These are phyloP conservation scores for Chaenogobius annularis DNA, from an alignment of 2,113 vertebrate genomes.

Conservation along the genomic window DNA sequence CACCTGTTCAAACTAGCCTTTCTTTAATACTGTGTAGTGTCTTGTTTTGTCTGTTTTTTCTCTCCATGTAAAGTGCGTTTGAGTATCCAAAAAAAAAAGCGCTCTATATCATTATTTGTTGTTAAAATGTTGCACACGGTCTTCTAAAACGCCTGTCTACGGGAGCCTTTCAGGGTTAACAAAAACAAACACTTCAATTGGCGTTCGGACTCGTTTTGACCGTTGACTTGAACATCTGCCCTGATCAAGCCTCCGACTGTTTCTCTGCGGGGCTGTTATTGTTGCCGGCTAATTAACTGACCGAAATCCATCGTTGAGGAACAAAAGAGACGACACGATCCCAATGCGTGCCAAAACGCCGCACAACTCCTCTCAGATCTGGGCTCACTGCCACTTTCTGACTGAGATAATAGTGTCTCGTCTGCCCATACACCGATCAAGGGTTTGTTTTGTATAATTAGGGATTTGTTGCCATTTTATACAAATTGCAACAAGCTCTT, in stretches of 20 bases:
- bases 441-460: not conserved
- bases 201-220: not conserved
- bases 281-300: not conserved
- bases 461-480: not conserved
- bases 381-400: not conserved
- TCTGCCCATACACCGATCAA: not conserved
- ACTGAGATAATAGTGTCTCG: not conserved
- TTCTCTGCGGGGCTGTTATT: not conserved
- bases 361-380: not conserved
- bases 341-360: not conserved
- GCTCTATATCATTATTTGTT: too few relatives aligned
- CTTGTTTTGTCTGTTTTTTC: too few relatives aligned
- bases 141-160: too few relatives aligned
- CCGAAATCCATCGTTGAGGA: not conserved
- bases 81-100: too few relatives aligned
- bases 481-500: not conserved
- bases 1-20: too few relatives aligned
- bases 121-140: too few relatives aligned
- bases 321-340: not conserved
- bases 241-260: slow-evolving; percentile 17
- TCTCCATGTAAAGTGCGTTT: too few relatives aligned
- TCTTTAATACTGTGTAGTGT: too few relatives aligned
- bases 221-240: slow-evolving; percentile 14
- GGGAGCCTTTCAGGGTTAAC: too few relatives aligned
- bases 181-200: too few relatives aligned